Conservation (phyloP, 2,888 invertebrate genomes). For the Tenthredo scrophulariae region DNA sequence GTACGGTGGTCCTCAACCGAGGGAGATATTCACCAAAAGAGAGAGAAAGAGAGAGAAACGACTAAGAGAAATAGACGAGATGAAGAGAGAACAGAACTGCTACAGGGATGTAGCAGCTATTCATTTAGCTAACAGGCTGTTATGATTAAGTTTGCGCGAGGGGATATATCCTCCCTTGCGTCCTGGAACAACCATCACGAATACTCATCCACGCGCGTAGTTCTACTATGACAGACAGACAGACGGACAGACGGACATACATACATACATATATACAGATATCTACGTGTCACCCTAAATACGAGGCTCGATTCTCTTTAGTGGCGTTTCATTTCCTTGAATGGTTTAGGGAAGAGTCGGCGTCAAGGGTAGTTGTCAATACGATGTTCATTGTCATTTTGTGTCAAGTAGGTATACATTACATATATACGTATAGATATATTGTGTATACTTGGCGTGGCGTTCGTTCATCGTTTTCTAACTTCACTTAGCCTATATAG, state of each 20-base stretch:
- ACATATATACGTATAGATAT: not conserved
- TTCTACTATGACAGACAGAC: not conserved
- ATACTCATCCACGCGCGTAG: conserved; percentile 35
- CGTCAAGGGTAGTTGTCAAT: conserved; percentile 41
- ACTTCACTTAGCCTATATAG: not conserved
- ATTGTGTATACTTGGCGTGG: not conserved
- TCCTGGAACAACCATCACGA: conserved; percentile 32
- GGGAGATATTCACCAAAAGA: conserved; percentile 16
- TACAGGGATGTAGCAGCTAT: conserved; percentile 61
- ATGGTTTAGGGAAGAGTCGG: conserved; percentile 29
- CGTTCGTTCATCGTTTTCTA: conserved; percentile 30
- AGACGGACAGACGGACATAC: not conserved
- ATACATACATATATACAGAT: not conserved
- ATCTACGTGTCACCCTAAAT: conserved; percentile 27
- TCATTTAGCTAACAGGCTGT: conserved; percentile 75
- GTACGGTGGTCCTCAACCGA: conserved; percentile 15
- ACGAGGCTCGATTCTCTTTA: conserved; percentile 46
- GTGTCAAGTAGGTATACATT: not conserved
- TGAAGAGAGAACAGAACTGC: conserved; percentile 22
- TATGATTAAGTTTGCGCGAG: conserved; percentile 72
- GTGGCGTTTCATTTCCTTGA: conserved; percentile 44
- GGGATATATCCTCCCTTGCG: conserved; percentile 47
- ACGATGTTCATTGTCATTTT: conserved; percentile 43
- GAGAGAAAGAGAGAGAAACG: not conserved
- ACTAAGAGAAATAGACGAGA: conserved; percentile 7